Percentiles rank a stretch among this genome's conserved stretches.
Conservation (phyloP, 2,113 vertebrate genomes). For the Protobothrops flavoviridis region DNA sequence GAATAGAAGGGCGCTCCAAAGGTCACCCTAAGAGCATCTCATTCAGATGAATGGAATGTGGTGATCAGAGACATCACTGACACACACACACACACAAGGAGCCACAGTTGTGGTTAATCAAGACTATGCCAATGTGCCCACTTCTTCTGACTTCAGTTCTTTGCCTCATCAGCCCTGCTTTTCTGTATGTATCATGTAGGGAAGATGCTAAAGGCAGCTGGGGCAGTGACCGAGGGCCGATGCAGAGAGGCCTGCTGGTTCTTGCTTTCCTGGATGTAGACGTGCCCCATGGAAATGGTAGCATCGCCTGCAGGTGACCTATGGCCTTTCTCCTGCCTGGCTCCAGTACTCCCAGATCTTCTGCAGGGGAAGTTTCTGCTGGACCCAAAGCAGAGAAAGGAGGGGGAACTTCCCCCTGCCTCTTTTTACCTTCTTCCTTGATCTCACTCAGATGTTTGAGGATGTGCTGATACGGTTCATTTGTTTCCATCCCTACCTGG, state of each 20-base stretch:
- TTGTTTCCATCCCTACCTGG: conserved; percentile 72
- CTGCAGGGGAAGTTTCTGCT: neutral
- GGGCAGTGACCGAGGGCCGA: accelerated
- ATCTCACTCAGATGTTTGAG: conserved; percentile 61
- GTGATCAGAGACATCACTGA: neutral
- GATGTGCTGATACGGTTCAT: conserved; percentile 67
- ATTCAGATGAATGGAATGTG: neutral
- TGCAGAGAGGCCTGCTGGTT: neutral
- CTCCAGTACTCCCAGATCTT: neutral
- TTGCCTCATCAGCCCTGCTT: neutral
- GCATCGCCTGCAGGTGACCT: neutral
- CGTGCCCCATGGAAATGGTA: neutral
- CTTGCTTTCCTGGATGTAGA: neutral
- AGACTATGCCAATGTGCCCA: neutral
- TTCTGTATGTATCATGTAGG: neutral
- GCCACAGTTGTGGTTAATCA: neutral
- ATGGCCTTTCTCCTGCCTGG: neutral
- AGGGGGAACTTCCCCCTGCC: neutral
- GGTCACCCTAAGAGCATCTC: neutral
- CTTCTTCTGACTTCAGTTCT: neutral
- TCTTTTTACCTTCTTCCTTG: conserved; percentile 63
- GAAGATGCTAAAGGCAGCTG: neutral
- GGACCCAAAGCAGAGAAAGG: neutral
- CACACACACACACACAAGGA: neutral
- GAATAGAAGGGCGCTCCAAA: neutral